phyloP scores from a whole-genome alignment of 2,113 vertebrate genomes.

The Lipotes vexillifer region DNA sequence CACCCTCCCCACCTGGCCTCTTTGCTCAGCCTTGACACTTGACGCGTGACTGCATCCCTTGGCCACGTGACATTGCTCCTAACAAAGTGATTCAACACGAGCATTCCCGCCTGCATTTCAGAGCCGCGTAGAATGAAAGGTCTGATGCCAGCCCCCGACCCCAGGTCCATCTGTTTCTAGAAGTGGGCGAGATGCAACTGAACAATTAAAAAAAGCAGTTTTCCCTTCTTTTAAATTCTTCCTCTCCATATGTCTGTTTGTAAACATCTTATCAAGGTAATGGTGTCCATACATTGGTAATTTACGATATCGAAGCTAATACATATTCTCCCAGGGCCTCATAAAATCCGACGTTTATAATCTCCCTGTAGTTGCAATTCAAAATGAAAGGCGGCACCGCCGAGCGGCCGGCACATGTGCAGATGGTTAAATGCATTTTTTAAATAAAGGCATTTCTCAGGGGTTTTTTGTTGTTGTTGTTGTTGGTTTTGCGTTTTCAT shows the following conservation, averaged over 20 bases:
- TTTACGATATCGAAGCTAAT: not conserved
- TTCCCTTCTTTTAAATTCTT: not conserved
- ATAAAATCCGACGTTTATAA: not conserved
- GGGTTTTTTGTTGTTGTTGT: not conserved
- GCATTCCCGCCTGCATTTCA: fast-evolving
- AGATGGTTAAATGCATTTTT: not conserved
- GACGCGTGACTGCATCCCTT: too few relatives aligned
- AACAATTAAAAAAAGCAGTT: fast-evolving
- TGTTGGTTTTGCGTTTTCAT: not conserved
- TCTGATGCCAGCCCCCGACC: fast-evolving
- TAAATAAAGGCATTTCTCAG: not conserved
- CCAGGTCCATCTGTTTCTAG: not conserved
- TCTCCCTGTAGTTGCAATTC: not conserved
- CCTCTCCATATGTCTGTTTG: not conserved
- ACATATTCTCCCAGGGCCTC: not conserved
- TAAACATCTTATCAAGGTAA: too few relatives aligned
- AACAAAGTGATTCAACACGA: fast-evolving
- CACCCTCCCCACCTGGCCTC: not conserved
- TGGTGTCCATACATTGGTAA: fast-evolving
- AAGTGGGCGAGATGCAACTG: fast-evolving
- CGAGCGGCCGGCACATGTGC: not conserved
- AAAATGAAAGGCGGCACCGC: not conserved
- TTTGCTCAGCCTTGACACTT: not conserved
- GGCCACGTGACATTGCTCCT: fast-evolving
- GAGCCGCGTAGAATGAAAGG: fast-evolving